A percentile compares a stretch with the other conserved stretches of the same genome.
Evolutionary conservation across 1,140 invertebrate species (phyloP).

Genomic region (Bombus vancouverensis): DNA sequence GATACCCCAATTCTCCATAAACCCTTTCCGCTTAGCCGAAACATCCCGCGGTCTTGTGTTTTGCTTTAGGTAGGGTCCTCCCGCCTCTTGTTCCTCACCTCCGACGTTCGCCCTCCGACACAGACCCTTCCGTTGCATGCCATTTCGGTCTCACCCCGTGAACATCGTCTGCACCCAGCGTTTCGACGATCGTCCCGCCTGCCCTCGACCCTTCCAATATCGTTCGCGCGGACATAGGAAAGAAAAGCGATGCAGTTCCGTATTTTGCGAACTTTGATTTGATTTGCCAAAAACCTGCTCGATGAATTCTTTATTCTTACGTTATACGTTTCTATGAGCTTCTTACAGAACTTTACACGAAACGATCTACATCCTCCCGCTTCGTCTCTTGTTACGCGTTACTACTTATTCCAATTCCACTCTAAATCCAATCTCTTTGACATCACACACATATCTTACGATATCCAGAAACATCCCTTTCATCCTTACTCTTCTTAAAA

Average conservation of each 20-base stretch:
- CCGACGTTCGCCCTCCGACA: conserved; percentile 38
- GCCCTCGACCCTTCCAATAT: background rate
- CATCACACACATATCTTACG: too few species aligned
- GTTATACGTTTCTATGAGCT: background rate
- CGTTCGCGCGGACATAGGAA: too few species aligned
- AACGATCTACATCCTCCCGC: too few species aligned
- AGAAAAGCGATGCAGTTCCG: too few species aligned
- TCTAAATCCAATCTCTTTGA: too few species aligned
- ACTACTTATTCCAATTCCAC: too few species aligned
- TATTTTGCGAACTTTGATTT: background rate
- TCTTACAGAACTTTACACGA: background rate
- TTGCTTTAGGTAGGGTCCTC: conserved; percentile 62
- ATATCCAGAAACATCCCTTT: accelerated
- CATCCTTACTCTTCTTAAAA: too few species aligned
- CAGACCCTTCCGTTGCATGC: conserved; percentile 70
- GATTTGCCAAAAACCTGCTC: too few species aligned
- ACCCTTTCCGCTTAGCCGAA: conserved; percentile 78
- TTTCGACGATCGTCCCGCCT: background rate
- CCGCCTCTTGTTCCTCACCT: conserved; percentile 39
- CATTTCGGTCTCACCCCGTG: conserved; percentile 70
- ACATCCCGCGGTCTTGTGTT: conserved; percentile 72
- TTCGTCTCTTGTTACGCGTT: too few species aligned
- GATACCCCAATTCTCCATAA: conserved; percentile 72
- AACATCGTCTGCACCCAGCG: conserved; percentile 34
- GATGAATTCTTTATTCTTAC: background rate